These are phyloP conservation scores for Synchiropus splendidus DNA, from an alignment of 2,113 vertebrate genomes.

Conservation along the genomic window DNA sequence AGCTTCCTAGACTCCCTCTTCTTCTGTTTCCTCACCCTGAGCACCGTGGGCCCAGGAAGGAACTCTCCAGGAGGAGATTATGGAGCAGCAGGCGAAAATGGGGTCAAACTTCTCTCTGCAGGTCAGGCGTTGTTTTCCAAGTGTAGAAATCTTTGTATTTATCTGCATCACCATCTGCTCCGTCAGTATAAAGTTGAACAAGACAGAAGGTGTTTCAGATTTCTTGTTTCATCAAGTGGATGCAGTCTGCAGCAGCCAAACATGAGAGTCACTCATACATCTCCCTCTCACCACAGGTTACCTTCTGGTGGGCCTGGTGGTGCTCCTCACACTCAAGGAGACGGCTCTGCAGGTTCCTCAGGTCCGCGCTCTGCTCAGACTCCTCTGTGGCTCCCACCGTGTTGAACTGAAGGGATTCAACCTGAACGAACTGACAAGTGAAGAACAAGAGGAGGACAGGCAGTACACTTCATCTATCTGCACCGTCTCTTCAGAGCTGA, in stretches of 20 bases:
- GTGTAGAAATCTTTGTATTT: too few species aligned
- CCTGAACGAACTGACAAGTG: constrained; percentile 26
- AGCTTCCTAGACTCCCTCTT: constrained; percentile 68
- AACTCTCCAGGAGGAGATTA: constrained; percentile 37
- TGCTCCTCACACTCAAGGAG: constrained; percentile 47
- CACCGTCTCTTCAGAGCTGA: constrained; percentile 30
- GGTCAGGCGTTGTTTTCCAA: constrained; percentile 61
- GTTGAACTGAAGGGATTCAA: constrained; percentile 17
- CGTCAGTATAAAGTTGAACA: too few species aligned
- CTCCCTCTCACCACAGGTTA: constrained; percentile 37
- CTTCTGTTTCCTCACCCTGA: constrained; percentile 73
- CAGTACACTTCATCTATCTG: constrained; percentile 44
- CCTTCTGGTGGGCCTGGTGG: constrained; percentile 50
- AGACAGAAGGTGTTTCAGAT: too few species aligned
- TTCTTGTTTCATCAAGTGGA: too few species aligned
- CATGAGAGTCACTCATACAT: too few species aligned
- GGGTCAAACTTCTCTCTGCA: constrained; percentile 59
- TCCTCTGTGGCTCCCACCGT: constrained; percentile 25
- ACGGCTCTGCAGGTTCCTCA: constrained; percentile 44
- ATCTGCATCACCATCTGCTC: too few species aligned
- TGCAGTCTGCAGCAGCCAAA: too few species aligned
- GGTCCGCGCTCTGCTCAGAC: constrained; percentile 30
- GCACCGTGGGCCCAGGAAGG: constrained; percentile 68
- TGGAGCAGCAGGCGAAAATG: constrained; percentile 25
- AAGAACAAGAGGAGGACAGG: constrained; percentile 14